Base-by-base conservation (phyloP, 2,888 invertebrate genomes). In the Drosophila demipolita region DNA sequence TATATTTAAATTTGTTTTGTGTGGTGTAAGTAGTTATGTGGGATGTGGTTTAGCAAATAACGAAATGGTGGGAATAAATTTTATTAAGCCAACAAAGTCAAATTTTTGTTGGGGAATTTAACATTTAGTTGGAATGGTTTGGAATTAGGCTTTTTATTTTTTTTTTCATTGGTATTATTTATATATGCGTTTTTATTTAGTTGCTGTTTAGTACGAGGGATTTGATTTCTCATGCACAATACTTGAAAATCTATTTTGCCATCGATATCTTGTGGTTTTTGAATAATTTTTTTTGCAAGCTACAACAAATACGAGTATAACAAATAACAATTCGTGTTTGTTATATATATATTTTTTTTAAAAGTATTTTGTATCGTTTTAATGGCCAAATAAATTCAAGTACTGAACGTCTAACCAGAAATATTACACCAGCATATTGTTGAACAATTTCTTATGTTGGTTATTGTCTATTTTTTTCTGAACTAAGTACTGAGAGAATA, bases 361-460 rank as follows among this genome's bases (percentile, higher is more conserved):
- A 17, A 38, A 17, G 5, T 54, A 32, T 65, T 62, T 61, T 48
- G 36, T 54, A 35, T 49, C 33, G 66, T 57, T 65, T 69, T 66
- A 50, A 69, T 74, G 87, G 89, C 90, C 82, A 92, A 92, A 92
- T 92, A 92, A 92, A 91, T 88, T 85, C 90, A 91, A 92, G 92
- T 91, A 91, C 88, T 90, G 92, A 89, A 88, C 89, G 91, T 91
- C 91, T 91, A 92, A 92, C 91, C 91, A 91, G 91, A 89, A 83
- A 92, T 92, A 92, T 92, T 92, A 92, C 92, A 92, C 92, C 92
- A 92, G 91, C 92, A 80, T 90, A 92, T 92, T 92, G 92, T 92
- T 92, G 91, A 86, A 87, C 85, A 88, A 91, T 86, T 81, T 80
- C 67, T 79, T 29, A 74, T 79, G 78, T 78, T 82, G 83, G 86